Evolutionary conservation across 64 coral and sea anemone species (phyloP), one percentile per base, ranked within the genome.

Genomic region (Acropora tenuis): DNA sequence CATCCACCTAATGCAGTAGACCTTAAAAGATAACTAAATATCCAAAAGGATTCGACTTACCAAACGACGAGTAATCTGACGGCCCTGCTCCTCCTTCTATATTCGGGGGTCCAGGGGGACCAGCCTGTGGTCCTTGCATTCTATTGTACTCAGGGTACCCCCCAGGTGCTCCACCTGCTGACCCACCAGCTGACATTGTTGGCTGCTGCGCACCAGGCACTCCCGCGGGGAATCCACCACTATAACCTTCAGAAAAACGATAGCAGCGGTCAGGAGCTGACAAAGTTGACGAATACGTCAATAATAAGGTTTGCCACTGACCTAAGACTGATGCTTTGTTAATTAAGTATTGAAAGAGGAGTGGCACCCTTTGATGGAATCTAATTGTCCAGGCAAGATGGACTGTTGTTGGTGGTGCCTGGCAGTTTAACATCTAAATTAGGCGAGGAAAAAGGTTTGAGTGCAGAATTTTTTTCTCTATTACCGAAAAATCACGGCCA

Each of bases 41-140:
- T 55, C 52, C 5, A 55, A 55, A 10, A 10, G 10, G 10, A 5
- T 10, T 48, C 17, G 3, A 84, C 81, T 49, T 2, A 84, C 81
- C 81, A 20, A 69, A 84, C 40, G 60, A 59, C 6, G 81, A 84
- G 61, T 84, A 84, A 63, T 84, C 81, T 48, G 81, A 57, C 69
- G 81, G 40, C 43, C 59, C 81, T 20, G 81, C 40, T 2, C 81
- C 40, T 2, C 81, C 48, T 16, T 84, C 81, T 1, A 83, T 58
- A 45, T 66, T 11, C 19, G 60, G 60, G 19, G 42, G 57, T 84
- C 81, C 81, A 84, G 81, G 81, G 17, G 65, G 81, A 4, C 81
- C 81, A 71, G 81, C 60, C 45, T 84, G 81, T 20, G 81, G 48
- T 69, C 15, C 60, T 71, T 43, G 81, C 81, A 84, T 84, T 47